Base-by-base conservation (phyloP, 2,113 vertebrate genomes). In the Atlantisia rogersi region DNA sequence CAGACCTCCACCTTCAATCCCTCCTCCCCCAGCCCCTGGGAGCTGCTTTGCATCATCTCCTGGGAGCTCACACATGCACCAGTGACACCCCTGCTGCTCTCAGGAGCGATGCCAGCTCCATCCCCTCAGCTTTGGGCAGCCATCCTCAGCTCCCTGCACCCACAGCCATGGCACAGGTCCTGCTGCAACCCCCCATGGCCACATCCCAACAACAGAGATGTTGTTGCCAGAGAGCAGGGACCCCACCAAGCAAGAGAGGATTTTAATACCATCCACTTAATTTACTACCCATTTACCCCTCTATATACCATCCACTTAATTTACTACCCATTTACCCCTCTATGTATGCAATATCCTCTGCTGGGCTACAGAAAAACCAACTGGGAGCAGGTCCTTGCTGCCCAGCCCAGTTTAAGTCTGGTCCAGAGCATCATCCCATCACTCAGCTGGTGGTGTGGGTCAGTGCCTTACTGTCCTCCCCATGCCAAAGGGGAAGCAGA, bases 271-370 rank as follows among this genome's bases (percentile, higher is more conserved):
- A 15, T 42, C 13, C 32, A 32, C 62, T 90, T 76, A 44, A 86
- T 94, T 92, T 68, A 88, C 65, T 83, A 83, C 86, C 86, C 69
- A 25, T 80, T 90, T 90, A 64, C n/a, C 48, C 68, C 68, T 63
- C 70, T 31, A 17, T 6, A n/a, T n/a, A n/a, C n/a, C n/a, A n/a
- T n/a, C n/a, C n/a, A n/a, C n/a, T n/a, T n/a, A 44, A 86, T 94
- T 92, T 68, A 88, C 65, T 83, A 83, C 86, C 86, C 69, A 25
- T 80, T 90, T 90, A 64, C n/a, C 48, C 68, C 68, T 63, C 70
- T 31, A 17, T 6, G 4, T 55, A 80, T 76, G 15, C 8, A 15
- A 70, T 31, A 50, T 18, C 46, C 63, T 69, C 37, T 83, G 62
- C 40, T 60, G 10, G 24, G 40, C 40, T 15, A 18, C 32, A 15